Conservation (phyloP, 1,140 invertebrate genomes). For the Drosophila orena region DNA sequence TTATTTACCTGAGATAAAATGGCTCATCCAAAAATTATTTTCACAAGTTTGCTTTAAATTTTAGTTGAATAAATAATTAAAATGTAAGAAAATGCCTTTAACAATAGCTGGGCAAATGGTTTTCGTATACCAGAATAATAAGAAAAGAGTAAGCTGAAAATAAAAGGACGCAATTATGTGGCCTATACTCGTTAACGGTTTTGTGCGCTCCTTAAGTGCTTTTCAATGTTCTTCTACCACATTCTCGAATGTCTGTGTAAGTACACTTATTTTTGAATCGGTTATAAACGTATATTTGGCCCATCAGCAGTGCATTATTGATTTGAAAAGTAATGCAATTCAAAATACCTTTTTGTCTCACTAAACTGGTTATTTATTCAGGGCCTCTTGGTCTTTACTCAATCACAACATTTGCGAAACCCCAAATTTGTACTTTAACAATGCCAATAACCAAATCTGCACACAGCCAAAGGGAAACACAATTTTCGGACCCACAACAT, state of each 20-base stretch:
- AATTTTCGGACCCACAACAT: slow-evolving; percentile 38
- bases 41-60: no score
- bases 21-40: no score
- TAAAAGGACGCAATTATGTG: slow-evolving; percentile 35
- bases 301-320: slow-evolving; percentile 14
- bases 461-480: slow-evolving; percentile 22
- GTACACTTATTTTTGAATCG: slow-evolving; percentile 9
- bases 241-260: neutral
- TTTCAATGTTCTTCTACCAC: slow-evolving; percentile 51
- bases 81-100: no score
- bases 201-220: slow-evolving; percentile 45
- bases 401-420: slow-evolving; percentile 31
- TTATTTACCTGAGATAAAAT: no score
- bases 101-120: neutral
- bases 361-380: slow-evolving; percentile 9
- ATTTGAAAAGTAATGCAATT: neutral
- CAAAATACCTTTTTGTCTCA: neutral
- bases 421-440: slow-evolving; percentile 9
- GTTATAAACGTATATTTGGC: neutral
- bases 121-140: neutral
- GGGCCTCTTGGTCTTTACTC: neutral
- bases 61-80: no score
- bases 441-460: slow-evolving; percentile 26
- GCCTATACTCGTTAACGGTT: slow-evolving; percentile 22
- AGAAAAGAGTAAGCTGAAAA: slow-evolving; percentile 10